These are phyloP conservation scores for Heterocephalus glaber DNA, from an alignment of 2,113 vertebrate species.

Conservation along the genomic window DNA sequence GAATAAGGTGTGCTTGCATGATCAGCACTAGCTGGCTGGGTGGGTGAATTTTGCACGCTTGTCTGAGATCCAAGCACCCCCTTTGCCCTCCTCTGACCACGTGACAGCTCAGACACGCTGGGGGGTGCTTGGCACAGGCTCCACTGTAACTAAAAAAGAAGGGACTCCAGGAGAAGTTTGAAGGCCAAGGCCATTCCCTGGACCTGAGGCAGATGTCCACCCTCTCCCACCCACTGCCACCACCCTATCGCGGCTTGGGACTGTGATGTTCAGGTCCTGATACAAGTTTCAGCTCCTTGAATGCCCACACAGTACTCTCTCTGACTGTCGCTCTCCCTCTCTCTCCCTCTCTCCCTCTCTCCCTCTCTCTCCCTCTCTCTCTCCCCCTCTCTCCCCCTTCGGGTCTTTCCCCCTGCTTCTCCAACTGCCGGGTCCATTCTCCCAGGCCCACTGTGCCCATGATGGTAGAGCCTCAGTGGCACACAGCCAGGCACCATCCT, in stretches of 20 bases:
- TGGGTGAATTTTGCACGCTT: neutral
- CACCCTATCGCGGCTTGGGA: too few relatives aligned
- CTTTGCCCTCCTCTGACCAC: rapidly evolving
- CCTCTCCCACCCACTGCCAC: rapidly evolving
- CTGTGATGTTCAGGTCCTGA: neutral
- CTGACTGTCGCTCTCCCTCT: neutral
- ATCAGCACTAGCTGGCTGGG: neutral
- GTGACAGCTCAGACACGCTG: neutral
- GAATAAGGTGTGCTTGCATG: neutral
- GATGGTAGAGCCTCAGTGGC: neutral
- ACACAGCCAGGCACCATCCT: neutral
- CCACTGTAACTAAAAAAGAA: too few relatives aligned
- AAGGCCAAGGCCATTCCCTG: neutral
- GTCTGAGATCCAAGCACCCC: neutral
- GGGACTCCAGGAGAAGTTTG: neutral
- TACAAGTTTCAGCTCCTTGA: neutral
- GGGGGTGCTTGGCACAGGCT: too few relatives aligned
- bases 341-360: too few relatives aligned
- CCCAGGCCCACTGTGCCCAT: neutral
- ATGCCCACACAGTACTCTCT: too few relatives aligned
- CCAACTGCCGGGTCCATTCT: neutral
- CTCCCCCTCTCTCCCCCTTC: neutral
- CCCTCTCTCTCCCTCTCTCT: neutral
- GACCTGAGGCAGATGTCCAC: neutral
- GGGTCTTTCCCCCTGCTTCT: neutral